Percentiles rank a stretch among this genome's conserved stretches.
phyloP scores from a whole-genome alignment of 2,113 vertebrate species.

The Thamnophis sirtalis region DNA sequence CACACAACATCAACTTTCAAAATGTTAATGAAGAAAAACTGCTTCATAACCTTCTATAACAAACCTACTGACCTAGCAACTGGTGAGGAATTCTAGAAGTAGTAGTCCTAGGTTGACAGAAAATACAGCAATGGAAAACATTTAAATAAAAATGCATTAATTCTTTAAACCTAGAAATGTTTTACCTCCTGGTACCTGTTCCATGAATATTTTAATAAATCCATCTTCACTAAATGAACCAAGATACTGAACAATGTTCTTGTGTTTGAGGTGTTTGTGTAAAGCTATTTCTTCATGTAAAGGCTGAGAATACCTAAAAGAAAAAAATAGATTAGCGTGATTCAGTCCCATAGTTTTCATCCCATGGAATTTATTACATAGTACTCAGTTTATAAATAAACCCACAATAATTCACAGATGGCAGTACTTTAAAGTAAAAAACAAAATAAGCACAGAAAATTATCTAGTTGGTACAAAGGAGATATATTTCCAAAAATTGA shows the following conservation, averaged over 20 bases:
- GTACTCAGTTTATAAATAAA: not conserved
- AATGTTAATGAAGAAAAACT: not conserved
- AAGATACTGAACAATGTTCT: slow-evolving; percentile 98
- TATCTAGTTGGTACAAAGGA: slow-evolving; percentile 25
- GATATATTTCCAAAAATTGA: not conserved
- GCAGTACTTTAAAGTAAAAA: not conserved
- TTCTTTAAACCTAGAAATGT: not conserved
- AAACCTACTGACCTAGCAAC: not conserved
- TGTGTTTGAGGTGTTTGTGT: slow-evolving; percentile 97
- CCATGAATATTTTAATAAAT: slow-evolving; percentile 99
- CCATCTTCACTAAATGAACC: slow-evolving; percentile 95
- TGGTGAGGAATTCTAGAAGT: not conserved
- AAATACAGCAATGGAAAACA: not conserved
- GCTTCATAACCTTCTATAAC: not conserved
- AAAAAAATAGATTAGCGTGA: not conserved
- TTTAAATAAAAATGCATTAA: not conserved
- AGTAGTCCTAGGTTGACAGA: not conserved
- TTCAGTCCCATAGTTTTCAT: not conserved
- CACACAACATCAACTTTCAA: not conserved
- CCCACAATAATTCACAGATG: not conserved
- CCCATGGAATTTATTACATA: not conserved
- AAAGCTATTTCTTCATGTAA: slow-evolving; percentile 97
- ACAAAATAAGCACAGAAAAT: not conserved
- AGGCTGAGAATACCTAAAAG: slow-evolving; percentile 90
- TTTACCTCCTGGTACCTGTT: slow-evolving; percentile 97